Evolutionary conservation across 2,888 invertebrate species (phyloP).

Genomic region (Nineta flava): DNA sequence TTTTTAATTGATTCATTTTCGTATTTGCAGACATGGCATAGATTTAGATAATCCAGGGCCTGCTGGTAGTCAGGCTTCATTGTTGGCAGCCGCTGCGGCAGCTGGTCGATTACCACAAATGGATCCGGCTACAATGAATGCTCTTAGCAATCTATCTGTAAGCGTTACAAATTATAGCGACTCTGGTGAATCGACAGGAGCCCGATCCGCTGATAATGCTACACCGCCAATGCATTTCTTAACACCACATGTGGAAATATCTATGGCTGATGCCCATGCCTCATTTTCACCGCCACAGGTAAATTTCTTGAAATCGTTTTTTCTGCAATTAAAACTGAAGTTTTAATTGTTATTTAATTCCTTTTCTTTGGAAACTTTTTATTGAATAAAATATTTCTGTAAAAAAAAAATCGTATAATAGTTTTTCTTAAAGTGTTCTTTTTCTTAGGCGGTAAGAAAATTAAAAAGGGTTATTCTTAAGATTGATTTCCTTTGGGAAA

Average conservation of each 20-base stretch:
- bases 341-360: no score
- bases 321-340: background rate
- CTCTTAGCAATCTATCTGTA: slow-evolving; percentile 41
- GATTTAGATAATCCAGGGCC: slow-evolving; percentile 81
- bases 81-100: slow-evolving; percentile 39
- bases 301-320: slow-evolving; percentile 11
- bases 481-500: no score
- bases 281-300: slow-evolving; percentile 41
- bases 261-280: slow-evolving; percentile 69
- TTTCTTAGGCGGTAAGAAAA: no score
- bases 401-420: no score
- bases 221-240: slow-evolving; percentile 85
- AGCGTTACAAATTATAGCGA: slow-evolving; percentile 60
- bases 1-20: background rate
- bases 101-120: slow-evolving; percentile 32
- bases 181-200: slow-evolving; percentile 67
- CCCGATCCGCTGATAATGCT: slow-evolving; percentile 68
- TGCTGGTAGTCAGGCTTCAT: slow-evolving; percentile 57
- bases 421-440: no score
- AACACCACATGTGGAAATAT: slow-evolving; percentile 82
- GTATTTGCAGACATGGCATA: slow-evolving; percentile 57
- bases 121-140: slow-evolving; percentile 31
- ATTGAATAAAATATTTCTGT: no score
- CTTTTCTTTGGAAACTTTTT: no score
- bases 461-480: no score